A percentile compares a stretch with the other conserved stretches of the same genome.
These are phyloP conservation scores for Drosophila sturtevanti DNA, from an alignment of 1,140 invertebrate genomes.

Conservation along the genomic window DNA sequence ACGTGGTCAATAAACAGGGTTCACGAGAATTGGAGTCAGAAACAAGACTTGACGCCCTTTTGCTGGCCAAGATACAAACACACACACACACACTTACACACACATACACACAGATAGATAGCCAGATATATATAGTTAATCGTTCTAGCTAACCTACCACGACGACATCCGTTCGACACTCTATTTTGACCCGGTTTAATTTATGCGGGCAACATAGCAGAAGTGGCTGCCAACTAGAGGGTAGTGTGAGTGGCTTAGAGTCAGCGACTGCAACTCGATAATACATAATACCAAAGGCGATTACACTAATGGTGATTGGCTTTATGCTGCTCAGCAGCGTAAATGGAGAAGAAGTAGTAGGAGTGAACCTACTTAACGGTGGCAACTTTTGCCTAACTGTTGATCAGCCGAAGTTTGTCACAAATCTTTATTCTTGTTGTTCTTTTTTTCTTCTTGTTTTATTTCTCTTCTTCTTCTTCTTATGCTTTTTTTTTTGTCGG, in stretches of 20 bases:
- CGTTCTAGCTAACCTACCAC: constrained; percentile 38
- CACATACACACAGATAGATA: constrained; percentile 9
- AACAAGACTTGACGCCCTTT: constrained; percentile 56
- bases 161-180: constrained; percentile 13
- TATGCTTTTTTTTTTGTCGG: too few species aligned
- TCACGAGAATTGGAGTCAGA: constrained; percentile 37
- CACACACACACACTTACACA: constrained; percentile 6
- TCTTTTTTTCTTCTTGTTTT: constrained; percentile 20
- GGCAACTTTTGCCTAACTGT: constrained; percentile 72
- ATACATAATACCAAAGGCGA: constrained; percentile 74
- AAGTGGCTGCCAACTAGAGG: constrained; percentile 3
- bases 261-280: constrained; percentile 46
- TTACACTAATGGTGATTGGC: constrained; percentile 80
- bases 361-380: constrained; percentile 54
- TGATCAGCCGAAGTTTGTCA: constrained; percentile 64
- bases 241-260: constrained; percentile 39
- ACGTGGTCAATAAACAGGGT: constrained; percentile 55
- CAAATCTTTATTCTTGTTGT: constrained; percentile 41
- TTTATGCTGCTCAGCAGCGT: constrained; percentile 52
- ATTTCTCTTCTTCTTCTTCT: constrained; percentile 17
- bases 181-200: constrained; percentile 63
- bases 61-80: not conserved
- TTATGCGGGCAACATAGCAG: constrained; percentile 50
- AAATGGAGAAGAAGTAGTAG: not conserved
- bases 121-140: not conserved